phyloP scores from a whole-genome alignment of 2,888 invertebrate genomes.

The Entomobrya proxima region DNA sequence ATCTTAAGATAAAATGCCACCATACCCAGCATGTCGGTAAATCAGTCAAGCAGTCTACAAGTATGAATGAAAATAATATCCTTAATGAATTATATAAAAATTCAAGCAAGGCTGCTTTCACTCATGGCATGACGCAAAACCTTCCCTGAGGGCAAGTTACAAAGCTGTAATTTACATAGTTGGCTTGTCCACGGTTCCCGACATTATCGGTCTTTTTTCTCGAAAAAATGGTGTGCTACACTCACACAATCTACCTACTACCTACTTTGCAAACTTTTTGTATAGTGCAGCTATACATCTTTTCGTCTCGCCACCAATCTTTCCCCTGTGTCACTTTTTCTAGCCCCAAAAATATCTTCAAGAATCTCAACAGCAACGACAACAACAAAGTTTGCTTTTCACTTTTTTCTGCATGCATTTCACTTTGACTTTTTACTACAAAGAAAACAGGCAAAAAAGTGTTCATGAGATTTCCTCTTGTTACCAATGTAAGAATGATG shows the following conservation, averaged over 20 bases:
- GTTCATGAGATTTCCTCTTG: background rate
- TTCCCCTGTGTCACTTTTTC: constrained; percentile 47
- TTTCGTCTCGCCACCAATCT: constrained; percentile 15
- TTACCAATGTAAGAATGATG: background rate
- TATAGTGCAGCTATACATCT: background rate
- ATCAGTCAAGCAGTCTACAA: no score
- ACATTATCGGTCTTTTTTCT: no score
- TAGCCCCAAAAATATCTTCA: background rate
- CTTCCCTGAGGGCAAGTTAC: no score
- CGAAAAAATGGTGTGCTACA: background rate
- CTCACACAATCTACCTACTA: background rate
- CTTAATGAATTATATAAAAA: no score
- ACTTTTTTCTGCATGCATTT: background rate
- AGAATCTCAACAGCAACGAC: constrained; percentile 29
- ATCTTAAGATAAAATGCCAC: no score
- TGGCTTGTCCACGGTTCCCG: no score
- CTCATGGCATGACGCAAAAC: no score
- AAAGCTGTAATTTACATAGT: no score
- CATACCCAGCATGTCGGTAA: no score
- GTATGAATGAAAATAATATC: no score
- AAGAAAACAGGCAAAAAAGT: background rate
- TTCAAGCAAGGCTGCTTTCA: no score
- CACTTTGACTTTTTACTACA: background rate
- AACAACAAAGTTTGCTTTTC: constrained; percentile 8
- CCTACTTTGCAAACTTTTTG: background rate